Conservation (phyloP, 2,888 invertebrate species). For the Pelosia muscerda region DNA sequence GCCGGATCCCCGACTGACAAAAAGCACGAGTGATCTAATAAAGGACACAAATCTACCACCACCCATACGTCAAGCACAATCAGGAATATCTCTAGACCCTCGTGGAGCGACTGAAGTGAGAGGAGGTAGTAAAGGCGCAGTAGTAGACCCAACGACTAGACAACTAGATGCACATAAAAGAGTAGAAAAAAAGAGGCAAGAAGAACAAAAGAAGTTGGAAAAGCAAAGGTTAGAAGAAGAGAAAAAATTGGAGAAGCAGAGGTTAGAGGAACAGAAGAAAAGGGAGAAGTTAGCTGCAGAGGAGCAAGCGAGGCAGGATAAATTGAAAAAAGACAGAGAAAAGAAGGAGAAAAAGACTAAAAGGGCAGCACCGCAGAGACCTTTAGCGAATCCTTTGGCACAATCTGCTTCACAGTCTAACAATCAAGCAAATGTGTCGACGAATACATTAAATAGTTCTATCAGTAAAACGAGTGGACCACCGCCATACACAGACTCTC, state of each 20-base stretch:
- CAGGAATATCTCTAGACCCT: constrained; percentile 63
- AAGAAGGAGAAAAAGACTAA: constrained; percentile 53
- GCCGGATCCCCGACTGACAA: constrained; percentile 53
- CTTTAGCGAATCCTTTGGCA: constrained; percentile 37
- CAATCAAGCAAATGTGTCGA: constrained; percentile 44
- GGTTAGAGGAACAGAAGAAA: constrained; percentile 64
- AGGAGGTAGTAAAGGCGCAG: constrained; percentile 27
- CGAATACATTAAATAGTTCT: constrained; percentile 77
- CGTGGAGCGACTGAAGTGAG: constrained; percentile 52
- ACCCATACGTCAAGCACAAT: constrained; percentile 59
- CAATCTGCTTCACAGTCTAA: constrained; percentile 22
- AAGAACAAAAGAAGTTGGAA: constrained; percentile 48
- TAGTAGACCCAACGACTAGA: constrained; percentile 17
- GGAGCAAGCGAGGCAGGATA: constrained; percentile 51
- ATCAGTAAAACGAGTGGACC: constrained; percentile 77
- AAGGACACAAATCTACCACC: constrained; percentile 46
- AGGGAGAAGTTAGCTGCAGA: constrained; percentile 59
- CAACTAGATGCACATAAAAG: constrained; percentile 47
- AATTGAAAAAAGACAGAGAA: constrained; percentile 43
- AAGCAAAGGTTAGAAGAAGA: constrained; percentile 64
- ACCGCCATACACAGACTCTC: constrained; percentile 68
- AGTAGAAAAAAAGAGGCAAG: constrained; percentile 41
- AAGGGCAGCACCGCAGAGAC: constrained; percentile 42
- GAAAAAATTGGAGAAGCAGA: constrained; percentile 68
- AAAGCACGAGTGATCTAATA: constrained; percentile 67